phyloP scores from a whole-genome alignment of 1,140 invertebrate genomes.

The Hylaeus anthracinus region DNA sequence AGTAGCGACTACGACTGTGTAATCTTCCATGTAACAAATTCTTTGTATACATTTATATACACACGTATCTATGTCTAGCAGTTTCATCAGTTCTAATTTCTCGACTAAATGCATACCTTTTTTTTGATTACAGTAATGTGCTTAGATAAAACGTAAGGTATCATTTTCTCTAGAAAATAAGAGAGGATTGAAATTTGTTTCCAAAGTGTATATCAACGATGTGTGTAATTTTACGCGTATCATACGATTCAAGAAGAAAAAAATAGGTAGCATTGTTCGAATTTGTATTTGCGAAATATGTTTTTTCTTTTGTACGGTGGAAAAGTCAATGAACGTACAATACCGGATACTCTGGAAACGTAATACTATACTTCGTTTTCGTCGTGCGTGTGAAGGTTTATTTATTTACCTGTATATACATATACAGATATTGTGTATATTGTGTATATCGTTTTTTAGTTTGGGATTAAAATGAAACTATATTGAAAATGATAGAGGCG shows the following conservation, averaged over 20 bases:
- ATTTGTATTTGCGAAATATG: background rate
- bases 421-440: background rate
- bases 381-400: background rate
- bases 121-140: background rate
- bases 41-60: slow-evolving; percentile 25
- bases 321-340: background rate
- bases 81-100: slow-evolving; percentile 9
- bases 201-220: background rate
- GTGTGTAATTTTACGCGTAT: background rate
- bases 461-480: slow-evolving; percentile 13
- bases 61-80: slow-evolving; percentile 2
- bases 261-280: background rate
- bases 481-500: background rate
- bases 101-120: background rate
- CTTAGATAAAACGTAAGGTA: background rate
- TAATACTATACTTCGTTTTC: background rate
- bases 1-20: background rate
- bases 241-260: background rate
- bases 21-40: slow-evolving; percentile 14
- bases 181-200: background rate
- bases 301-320: background rate
- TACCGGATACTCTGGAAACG: slow-evolving; percentile 19
- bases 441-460: slow-evolving; percentile 17
- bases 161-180: background rate
- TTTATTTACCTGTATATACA: slow-evolving; percentile 14